Evolutionary conservation across 2,888 invertebrate species (phyloP).

Genomic region (Linnaemya vulpina): DNA sequence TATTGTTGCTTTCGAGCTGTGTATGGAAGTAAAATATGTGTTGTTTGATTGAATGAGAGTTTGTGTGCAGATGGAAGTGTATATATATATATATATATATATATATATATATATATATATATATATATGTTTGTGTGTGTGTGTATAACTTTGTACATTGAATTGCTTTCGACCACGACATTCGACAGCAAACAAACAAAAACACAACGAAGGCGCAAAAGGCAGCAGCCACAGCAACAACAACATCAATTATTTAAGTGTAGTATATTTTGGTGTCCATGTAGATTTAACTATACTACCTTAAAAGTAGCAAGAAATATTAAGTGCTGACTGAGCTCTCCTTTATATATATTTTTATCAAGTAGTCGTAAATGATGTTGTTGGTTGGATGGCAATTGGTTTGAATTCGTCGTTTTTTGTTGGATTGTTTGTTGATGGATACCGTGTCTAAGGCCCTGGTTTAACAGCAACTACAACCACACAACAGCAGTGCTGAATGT

Average conservation of each 20-base stretch:
- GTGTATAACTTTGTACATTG: background rate
- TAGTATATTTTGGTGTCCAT: slow-evolving; percentile 49
- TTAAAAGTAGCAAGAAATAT: slow-evolving; percentile 57
- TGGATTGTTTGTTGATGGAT: slow-evolving; percentile 62
- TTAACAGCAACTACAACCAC: slow-evolving; percentile 68
- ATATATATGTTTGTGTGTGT: background rate
- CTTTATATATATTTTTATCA: slow-evolving; percentile 42
- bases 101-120: background rate
- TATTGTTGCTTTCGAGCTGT: slow-evolving; percentile 26
- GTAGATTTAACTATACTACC: slow-evolving; percentile 58
- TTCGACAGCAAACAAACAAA: slow-evolving; percentile 58
- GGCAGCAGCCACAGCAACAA: slow-evolving; percentile 37
- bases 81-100: background rate
- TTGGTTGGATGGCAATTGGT: slow-evolving; percentile 52
- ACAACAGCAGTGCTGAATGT: slow-evolving; percentile 71
- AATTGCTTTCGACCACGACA: slow-evolving; percentile 64
- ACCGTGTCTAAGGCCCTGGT: slow-evolving; percentile 66
- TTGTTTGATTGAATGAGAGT: slow-evolving; percentile 49
- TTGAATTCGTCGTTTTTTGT: slow-evolving; percentile 49
- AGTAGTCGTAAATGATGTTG: slow-evolving; percentile 32
- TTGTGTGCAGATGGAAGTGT: background rate
- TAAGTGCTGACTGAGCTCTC: slow-evolving; percentile 60
- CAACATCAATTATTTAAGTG: slow-evolving; percentile 67
- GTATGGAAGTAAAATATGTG: slow-evolving; percentile 36
- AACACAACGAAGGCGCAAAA: slow-evolving; percentile 58